Percentiles rank a stretch among this genome's conserved stretches.
phyloP scores from a whole-genome alignment of 2,113 vertebrate genomes.

The Bostrychus sinensis region DNA sequence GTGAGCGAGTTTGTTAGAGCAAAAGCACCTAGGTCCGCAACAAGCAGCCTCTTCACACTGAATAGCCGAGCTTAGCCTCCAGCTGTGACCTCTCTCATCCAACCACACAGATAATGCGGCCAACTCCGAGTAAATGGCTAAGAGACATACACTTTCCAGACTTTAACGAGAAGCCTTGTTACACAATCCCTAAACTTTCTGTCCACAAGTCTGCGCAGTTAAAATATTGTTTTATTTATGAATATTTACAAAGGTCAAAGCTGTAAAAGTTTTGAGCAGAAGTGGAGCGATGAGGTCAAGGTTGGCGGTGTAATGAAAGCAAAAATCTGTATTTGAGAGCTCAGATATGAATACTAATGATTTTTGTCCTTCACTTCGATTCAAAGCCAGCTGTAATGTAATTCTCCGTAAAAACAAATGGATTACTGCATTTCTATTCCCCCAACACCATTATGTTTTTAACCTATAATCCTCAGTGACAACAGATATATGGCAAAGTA shows the following conservation, averaged over 20 bases:
- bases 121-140: conserved; percentile 45
- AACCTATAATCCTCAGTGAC: conserved; percentile 10
- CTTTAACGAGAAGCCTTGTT: conserved; percentile 44
- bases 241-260: conserved; percentile 67
- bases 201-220: conserved; percentile 7
- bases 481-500: background rate
- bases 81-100: conserved; percentile 69
- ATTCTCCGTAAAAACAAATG: conserved; percentile 11
- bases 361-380: conserved; percentile 37
- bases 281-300: conserved; percentile 50
- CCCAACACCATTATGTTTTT: conserved; percentile 12
- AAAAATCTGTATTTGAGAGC: conserved; percentile 23
- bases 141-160: conserved; percentile 20
- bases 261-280: conserved; percentile 55
- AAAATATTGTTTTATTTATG: conserved; percentile 55
- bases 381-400: conserved; percentile 14
- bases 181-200: conserved; percentile 15
- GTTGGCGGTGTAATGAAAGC: conserved; percentile 41
- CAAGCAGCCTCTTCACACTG: conserved; percentile 65
- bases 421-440: background rate
- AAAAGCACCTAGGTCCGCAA: conserved; percentile 53
- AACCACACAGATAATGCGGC: conserved; percentile 61
- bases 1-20: conserved; percentile 68
- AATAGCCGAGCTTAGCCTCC: conserved; percentile 67
- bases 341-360: conserved; percentile 44